Evolutionary conservation across 2,888 invertebrate species (phyloP), one percentile per base, ranked within the genome.

Genomic region (Dorcus parallelipipedus): DNA sequence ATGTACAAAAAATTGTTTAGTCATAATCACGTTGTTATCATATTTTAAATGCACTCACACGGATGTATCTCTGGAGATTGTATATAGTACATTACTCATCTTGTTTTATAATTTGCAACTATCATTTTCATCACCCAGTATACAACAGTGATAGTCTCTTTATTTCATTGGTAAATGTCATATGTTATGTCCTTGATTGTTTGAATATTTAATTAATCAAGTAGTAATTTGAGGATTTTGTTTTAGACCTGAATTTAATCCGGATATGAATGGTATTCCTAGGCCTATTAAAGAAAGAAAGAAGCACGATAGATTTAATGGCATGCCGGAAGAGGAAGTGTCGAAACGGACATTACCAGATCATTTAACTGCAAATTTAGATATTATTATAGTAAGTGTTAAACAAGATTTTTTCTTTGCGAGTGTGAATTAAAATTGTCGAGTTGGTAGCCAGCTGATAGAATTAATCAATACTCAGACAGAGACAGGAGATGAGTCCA

Each of bases 321-420:
- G 95, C 61, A 92, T 97, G 92, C 90, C 94, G 62, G 97, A 97
- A 80, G 96, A 96, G 78, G 97, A 97, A 82, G 95, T 97, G 49
- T 88, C 93, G 60, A 91, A 94, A 73, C 86, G 95, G 72, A 92
- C 93, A 67, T 85, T 98, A 77, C 97, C 97, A 61, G 97, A 98
- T 83, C 95, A 97, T 80, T 85, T 97, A 66, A 85, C 91, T 38
- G 88, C 89, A 79, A 93, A 95, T 83, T 87, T 97, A 79, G 97
- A 98, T 84, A 96, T 97, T 81, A 91, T 97, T 80, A 96, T 97
- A 85, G 97, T 97, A 88, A 93, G 95, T 91, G 43, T 52, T n/a
- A 7, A 10, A 40, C 9, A 40, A 40, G 10, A 9, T 42, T 42
- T 17, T 8, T 10, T 42, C 10, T 8, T 10, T 42, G 9, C 6